Conservation (phyloP, 2,113 vertebrate genomes). For the Crotalus tigris region DNA sequence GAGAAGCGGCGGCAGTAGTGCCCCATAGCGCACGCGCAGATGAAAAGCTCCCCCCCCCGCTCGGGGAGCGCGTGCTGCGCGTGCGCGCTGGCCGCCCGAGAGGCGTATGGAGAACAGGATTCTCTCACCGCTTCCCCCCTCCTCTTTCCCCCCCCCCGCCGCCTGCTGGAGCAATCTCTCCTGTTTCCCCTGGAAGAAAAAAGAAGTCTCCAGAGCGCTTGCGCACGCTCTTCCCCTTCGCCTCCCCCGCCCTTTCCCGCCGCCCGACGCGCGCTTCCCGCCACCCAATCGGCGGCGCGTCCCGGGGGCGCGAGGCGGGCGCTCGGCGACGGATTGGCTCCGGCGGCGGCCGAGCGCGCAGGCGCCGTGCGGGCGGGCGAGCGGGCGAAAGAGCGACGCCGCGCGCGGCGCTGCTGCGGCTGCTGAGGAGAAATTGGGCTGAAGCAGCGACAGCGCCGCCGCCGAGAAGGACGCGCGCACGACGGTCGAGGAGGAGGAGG, state of each 20-base stretch:
- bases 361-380: constrained; percentile 26
- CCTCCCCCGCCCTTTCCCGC: background rate
- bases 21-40: background rate
- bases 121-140: constrained; percentile 25
- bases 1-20: background rate
- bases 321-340: background rate
- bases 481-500: constrained; percentile 43
- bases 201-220: background rate
- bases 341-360: background rate
- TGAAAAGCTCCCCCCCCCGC: background rate
- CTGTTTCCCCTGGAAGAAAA: constrained; percentile 8
- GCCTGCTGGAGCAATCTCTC: constrained; percentile 63
- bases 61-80: background rate
- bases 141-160: background rate
- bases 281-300: background rate
- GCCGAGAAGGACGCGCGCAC: constrained; percentile 72
- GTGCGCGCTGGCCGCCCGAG: background rate
- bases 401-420: background rate
- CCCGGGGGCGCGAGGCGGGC: background rate
- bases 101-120: background rate
- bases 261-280: background rate
- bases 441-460: constrained; percentile 44
- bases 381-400: background rate
- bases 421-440: constrained; percentile 8
- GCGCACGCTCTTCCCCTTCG: background rate